Evolutionary conservation across 2,797 vertebrate species (phyloP).

Genomic region (Xenopus petersii): DNA sequence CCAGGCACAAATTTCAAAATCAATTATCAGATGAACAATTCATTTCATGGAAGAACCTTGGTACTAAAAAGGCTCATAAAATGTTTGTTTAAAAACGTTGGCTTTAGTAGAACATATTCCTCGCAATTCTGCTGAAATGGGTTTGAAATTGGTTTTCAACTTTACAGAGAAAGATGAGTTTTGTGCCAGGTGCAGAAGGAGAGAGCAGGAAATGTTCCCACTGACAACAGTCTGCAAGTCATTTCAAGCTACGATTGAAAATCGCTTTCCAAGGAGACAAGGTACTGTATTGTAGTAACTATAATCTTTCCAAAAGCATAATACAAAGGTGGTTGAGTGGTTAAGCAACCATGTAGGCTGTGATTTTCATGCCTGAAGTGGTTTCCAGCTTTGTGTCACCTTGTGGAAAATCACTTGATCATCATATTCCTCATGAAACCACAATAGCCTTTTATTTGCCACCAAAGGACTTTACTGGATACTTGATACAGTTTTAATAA

Average conservation of each 20-base stretch:
- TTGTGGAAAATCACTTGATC: slow-evolving; percentile 6
- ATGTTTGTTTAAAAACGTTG: too few species aligned
- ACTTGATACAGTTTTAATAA: too few species aligned
- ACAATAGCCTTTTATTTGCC: not conserved
- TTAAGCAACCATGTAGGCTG: not conserved
- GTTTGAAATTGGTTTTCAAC: slow-evolving; percentile 23
- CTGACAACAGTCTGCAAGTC: not conserved
- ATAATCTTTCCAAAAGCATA: slow-evolving; percentile 6
- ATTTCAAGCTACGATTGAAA: slow-evolving; percentile 4
- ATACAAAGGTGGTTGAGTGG: slow-evolving; percentile 4
- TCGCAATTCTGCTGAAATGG: slow-evolving; percentile 15
- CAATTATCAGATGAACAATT: slow-evolving; percentile 32
- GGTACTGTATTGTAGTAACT: not conserved
- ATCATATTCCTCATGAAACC: not conserved
- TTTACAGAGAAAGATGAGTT: slow-evolving; percentile 7
- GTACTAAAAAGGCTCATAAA: slow-evolving; percentile 12
- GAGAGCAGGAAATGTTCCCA: not conserved
- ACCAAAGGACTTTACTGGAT: too few species aligned
- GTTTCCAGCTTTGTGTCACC: not conserved
- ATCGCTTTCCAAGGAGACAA: not conserved
- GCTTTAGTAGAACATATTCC: slow-evolving; percentile 8
- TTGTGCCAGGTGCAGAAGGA: slow-evolving; percentile 11
- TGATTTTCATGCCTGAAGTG: not conserved
- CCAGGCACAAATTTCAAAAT: slow-evolving; percentile 12
- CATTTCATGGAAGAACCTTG: not conserved